Evolutionary conservation across 2,797 vertebrate genomes (phyloP), one percentile per base, ranked within the genome.

Genomic region (Eurystomus glaucurus): DNA sequence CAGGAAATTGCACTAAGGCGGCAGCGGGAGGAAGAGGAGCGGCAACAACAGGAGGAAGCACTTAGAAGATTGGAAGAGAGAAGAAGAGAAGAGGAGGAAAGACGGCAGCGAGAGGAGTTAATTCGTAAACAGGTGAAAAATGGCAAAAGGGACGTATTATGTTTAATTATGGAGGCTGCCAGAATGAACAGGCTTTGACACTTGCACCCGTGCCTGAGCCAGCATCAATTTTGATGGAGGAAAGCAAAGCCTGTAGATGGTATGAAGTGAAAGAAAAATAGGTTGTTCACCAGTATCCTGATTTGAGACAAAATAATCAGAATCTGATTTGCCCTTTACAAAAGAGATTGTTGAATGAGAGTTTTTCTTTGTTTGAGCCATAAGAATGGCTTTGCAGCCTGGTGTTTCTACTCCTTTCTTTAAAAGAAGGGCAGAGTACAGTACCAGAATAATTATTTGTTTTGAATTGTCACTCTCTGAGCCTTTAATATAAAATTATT

Each of bases 1-100:
- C 99, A 99, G 95, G 99, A 99, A 95, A 99, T 99, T 96, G 98
- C 99, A 12, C 98, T 99, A 76, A 98, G 99, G 58, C 97, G 99
- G 52, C 99, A 99, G 96, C 93, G 98, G 80, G 98, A 99, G 87
- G 98, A 99, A 60, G 99, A 99, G 92, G 99, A 99, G 93, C 97
- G 99, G 84, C 98, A 99, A 92, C 99, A 99, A 57, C 99, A 99
- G 92, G 99, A 99, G 90, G 99, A 99, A 97, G 99, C 99, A 78
- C 98, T 99, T 57, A 98, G 99, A 78, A 98, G 98, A 85, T 84
- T 99, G 91, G 99, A 99, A 95, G 99, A 99, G 91, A 98, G 98
- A 57, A 98, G 98, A 75, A 97, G 98, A 97, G 98, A 98, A 90
- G 99, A 99, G 65, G 99, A 99, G 62, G 99, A 99, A 83, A 98